These are phyloP conservation scores for Cryptus viduatorius DNA, from an alignment of 2,888 invertebrate genomes.

Conservation along the genomic window DNA sequence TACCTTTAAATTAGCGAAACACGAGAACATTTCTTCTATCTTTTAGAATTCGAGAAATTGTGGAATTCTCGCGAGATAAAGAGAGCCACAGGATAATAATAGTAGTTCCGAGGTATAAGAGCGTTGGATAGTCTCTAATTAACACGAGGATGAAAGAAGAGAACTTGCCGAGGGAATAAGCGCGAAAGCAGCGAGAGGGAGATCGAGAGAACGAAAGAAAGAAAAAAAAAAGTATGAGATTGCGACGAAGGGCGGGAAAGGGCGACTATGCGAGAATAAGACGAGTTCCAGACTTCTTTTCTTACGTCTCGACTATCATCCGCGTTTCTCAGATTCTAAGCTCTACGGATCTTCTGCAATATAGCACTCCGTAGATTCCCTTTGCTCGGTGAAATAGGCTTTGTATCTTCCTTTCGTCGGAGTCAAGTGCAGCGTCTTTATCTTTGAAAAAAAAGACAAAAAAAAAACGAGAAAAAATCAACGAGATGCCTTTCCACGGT, in stretches of 20 bases:
- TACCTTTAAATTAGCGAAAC: constrained; percentile 28
- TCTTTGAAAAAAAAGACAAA: not conserved
- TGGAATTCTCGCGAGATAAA: constrained; percentile 26
- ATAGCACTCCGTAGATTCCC: not conserved
- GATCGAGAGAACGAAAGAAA: constrained; percentile 11
- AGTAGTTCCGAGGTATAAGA: constrained; percentile 53
- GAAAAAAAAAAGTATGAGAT: constrained; percentile 23
- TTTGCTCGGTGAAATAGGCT: not conserved
- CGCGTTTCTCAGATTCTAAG: constrained; percentile 47
- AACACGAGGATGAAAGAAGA: constrained; percentile 40
- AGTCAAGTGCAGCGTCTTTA: constrained; percentile 30
- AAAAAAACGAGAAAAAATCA: constrained; percentile 4
- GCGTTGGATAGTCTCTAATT: constrained; percentile 46
- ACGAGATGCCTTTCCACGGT: not conserved
- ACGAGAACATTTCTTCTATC: constrained; percentile 1
- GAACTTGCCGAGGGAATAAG: constrained; percentile 18
- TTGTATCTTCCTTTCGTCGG: not conserved
- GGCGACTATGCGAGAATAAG: constrained; percentile 13
- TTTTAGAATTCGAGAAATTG: constrained; percentile 33
- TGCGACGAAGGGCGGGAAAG: constrained; percentile 55
- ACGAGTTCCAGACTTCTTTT: constrained; percentile 34
- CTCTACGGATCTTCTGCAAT: not conserved
- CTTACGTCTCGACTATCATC: constrained; percentile 30
- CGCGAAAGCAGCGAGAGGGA: not conserved
- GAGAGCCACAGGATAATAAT: constrained; percentile 44